Conservation (phyloP, 2,797 vertebrate species). For the Meda fulgida region DNA sequence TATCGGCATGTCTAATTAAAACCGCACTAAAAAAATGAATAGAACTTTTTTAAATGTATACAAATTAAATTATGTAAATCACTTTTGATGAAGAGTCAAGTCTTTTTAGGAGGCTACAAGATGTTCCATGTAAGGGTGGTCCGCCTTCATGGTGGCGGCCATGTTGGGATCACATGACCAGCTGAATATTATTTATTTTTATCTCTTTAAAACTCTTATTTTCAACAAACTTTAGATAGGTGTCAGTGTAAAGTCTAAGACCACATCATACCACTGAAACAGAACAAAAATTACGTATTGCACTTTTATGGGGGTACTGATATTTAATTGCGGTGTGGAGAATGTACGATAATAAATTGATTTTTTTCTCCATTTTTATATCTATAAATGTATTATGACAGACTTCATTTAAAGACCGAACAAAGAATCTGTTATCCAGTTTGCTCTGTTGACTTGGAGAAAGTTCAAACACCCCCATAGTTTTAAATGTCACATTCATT, state of each 20-base stretch:
- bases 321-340: background rate
- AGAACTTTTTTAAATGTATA: background rate
- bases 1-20: background rate
- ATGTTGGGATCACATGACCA: background rate
- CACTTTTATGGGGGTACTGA: background rate
- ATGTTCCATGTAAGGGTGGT: no score
- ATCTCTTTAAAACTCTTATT: background rate
- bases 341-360: background rate
- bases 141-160: background rate
- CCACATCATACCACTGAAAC: background rate
- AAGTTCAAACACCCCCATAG: background rate
- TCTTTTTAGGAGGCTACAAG: background rate
- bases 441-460: background rate
- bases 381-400: background rate
- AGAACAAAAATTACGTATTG: background rate
- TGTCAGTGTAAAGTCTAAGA: background rate
- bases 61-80: background rate
- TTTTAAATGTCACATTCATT: slow-evolving; percentile 14
- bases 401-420: background rate
- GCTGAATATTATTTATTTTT: background rate
- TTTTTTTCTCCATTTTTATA: background rate
- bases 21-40: background rate
- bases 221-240: background rate
- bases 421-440: background rate
- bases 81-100: background rate